Conservation (phyloP, 2,888 invertebrate genomes). For the Diadegma fenestrale region DNA sequence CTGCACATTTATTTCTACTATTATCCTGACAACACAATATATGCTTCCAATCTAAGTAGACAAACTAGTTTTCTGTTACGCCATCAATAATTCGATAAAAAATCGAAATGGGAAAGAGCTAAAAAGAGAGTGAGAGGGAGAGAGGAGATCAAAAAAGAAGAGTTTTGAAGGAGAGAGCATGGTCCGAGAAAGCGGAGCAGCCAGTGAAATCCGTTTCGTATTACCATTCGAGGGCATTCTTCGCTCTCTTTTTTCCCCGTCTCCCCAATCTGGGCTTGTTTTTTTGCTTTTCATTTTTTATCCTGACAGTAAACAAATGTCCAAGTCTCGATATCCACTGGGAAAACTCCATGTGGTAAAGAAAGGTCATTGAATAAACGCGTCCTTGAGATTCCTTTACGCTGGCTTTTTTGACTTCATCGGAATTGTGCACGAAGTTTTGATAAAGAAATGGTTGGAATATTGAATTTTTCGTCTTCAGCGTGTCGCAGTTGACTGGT, state of each 20-base stretch:
- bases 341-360: constrained; percentile 73
- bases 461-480: constrained; percentile 81
- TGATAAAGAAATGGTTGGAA: background rate
- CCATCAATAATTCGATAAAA: constrained; percentile 77
- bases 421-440: background rate
- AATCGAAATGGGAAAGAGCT: constrained; percentile 66
- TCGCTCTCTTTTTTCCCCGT: constrained; percentile 56
- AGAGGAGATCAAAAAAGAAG: constrained; percentile 31
- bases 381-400: constrained; percentile 14
- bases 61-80: constrained; percentile 75
- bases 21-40: constrained; percentile 53
- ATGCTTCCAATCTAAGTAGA: constrained; percentile 73
- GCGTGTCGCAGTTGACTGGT: constrained; percentile 96
- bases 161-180: no score
- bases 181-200: constrained; percentile 65
- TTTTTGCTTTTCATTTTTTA: constrained; percentile 62
- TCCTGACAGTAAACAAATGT: constrained; percentile 77
- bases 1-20: constrained; percentile 11
- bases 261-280: constrained; percentile 33
- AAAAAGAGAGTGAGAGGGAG: constrained; percentile 37
- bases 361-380: constrained; percentile 58
- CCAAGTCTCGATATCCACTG: constrained; percentile 72
- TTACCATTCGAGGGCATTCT: constrained; percentile 74
- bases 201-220: constrained; percentile 82
- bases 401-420: background rate